Evolutionary conservation across 64 coral and sea anemone genomes (phyloP), one percentile per base, ranked within the genome.

Genomic region (Montipora efflorescens): DNA sequence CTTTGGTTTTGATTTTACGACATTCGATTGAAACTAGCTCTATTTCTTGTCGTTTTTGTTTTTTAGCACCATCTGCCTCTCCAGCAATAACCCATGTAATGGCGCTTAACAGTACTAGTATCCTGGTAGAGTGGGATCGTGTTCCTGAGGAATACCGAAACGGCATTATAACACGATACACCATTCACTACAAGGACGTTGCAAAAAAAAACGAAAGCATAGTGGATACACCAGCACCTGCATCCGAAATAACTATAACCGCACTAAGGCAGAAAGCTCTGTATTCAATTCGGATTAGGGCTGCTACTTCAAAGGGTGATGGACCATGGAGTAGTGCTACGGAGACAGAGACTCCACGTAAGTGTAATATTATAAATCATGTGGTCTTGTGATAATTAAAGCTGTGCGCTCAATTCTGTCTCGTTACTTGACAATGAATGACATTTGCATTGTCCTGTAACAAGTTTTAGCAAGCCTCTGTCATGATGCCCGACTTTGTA

Each of bases 291-390:
- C 2, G 23, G 19, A 61, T 82, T 82, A 8, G 28, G 53, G 79
- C 79, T 62, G 79, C 79, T 14, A 82, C 79, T 28, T 21, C 23
- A 2, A 82, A 82, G 21, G 79, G 79, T 15, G 22, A 82, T 61
- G 79, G 79, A 21, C 79, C 79, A 43, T 15, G 1, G 3, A 82
- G 79, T 36, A 10, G 28, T 20, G 1, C 79, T 14, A 43, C 1
- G 36, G 2, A 14, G 5, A 21, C 8, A 46, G 44, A 36, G 2
- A 76, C 74, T 25, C 8, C 21, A 0, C n/a, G 74, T 47, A 43
- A 47, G 74, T 64, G 4, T 14, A 12, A 64, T 16, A 19, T 64
- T 64, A 4, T 4, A 64, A 64, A 64, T 12, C 61, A 15, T 12
- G 11, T 64, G 3, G 61, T 4, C 61, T 55, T 10, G 52, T 55